Percentiles rank a stretch among this genome's conserved stretches.
These are phyloP conservation scores for Xyrichtys novacula DNA, from an alignment of 2,797 vertebrate species.

Conservation along the genomic window DNA sequence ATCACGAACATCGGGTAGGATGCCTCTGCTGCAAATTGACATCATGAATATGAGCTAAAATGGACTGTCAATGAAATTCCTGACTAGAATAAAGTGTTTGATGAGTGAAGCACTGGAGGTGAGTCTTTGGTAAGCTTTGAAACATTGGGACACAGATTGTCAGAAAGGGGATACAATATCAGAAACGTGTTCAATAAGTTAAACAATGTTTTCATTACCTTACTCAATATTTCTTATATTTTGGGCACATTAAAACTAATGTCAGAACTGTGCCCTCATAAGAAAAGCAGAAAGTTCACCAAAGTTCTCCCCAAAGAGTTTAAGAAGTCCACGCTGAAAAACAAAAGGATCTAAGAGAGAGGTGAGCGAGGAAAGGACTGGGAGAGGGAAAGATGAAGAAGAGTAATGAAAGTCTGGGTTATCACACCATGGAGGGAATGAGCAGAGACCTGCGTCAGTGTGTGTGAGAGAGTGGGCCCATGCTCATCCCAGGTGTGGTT, in stretches of 20 bases:
- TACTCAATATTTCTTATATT: conserved; percentile 1
- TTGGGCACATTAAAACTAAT: conserved; percentile 8
- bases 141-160: background rate
- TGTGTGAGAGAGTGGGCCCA: conserved; percentile 25
- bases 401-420: conserved; percentile 77
- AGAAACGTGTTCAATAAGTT: background rate
- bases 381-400: conserved; percentile 64
- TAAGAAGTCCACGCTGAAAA: conserved; percentile 59
- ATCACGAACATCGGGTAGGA: background rate
- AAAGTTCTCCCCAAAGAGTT: conserved; percentile 58
- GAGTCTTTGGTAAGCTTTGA: conserved; percentile 8
- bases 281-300: conserved; percentile 58
- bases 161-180: conserved; percentile 14
- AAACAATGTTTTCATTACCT: background rate
- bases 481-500: conserved; percentile 76
- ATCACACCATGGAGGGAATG: conserved; percentile 77
- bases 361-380: conserved; percentile 47
- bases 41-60: conserved; percentile 21
- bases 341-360: conserved; percentile 59
- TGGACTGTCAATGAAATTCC: background rate
- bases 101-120: conserved; percentile 4
- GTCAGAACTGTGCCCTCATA: conserved; percentile 4
- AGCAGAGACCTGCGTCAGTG: conserved; percentile 58
- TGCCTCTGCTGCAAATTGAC: conserved; percentile 14
- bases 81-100: background rate